Base-by-base conservation (phyloP, 2,113 vertebrate species). In the Sorex araneus region DNA sequence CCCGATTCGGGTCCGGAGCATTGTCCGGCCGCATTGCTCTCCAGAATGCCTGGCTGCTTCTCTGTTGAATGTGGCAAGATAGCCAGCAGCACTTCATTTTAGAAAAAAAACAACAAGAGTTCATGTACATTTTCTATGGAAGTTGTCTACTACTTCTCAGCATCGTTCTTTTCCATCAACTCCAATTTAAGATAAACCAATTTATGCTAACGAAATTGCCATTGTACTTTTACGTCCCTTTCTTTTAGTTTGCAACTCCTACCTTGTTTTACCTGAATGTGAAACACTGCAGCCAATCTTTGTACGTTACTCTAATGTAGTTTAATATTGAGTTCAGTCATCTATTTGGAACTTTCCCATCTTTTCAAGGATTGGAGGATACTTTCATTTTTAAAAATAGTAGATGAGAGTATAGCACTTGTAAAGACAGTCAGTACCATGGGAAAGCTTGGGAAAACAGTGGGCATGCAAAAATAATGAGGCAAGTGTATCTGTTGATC, bases 401-500 rank as follows among this genome's bases (percentile, higher is more conserved):
- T 64, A 74, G 19, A 87, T 64, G 8, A 87, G 13, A 84, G 28
- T 8, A 85, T 6, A 77, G n/a, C 8, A 15, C n/a, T 94, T 92
- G 28, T 69, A 84, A 90, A 94, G 84, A 87, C 9, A 81, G 74
- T 78, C 87, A 87, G 30, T 60, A 94, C 81, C 45, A 69, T 25
- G 27, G 7, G 6, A 57, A 89, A 79, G 57, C 91, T 91, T 84
- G 45, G 63, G 79, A 93, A 84, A 92, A 63, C 91, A 93, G 80
- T 76, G 87, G 74, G 73, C 81, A 94, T 87, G 80, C 45, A 89
- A 94, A 94, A 95, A 93, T 95, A 95, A 95, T 64, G 21, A 94
- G 91, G 79, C n/a, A 54, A 94, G 43, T 64, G 45, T 92, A 93
- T 92, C 85, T 96, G 91, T 85, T 84, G 69, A 91, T 81, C 66